phyloP scores from a whole-genome alignment of 2,797 vertebrate genomes.

The Coluber constrictor region DNA sequence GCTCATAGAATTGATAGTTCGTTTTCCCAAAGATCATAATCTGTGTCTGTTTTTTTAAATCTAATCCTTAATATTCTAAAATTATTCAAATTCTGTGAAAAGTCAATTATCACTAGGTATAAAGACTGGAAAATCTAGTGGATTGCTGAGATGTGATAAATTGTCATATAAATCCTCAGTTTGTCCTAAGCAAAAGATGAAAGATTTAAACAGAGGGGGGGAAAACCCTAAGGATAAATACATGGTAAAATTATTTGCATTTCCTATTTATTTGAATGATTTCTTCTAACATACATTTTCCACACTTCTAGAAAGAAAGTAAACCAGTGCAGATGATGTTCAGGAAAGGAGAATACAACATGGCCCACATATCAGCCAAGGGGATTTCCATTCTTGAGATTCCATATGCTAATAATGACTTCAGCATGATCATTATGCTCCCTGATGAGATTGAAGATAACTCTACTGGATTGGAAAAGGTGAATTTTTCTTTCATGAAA shows the following conservation, averaged over 20 bases:
- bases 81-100: not conserved
- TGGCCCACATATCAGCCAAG: conserved; percentile 69
- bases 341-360: conserved; percentile 69
- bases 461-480: conserved; percentile 77
- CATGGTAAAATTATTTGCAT: not conserved
- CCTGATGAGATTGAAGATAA: conserved; percentile 72
- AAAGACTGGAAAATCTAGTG: not conserved
- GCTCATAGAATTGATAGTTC: not conserved
- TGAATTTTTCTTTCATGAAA: conserved; percentile 53
- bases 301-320: conserved; percentile 66
- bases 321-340: conserved; percentile 73
- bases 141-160: not conserved
- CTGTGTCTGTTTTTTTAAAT: not conserved
- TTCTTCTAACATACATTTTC: not conserved
- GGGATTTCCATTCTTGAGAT: conserved; percentile 81
- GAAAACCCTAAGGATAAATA: not conserved
- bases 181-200: not conserved
- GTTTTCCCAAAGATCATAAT: not conserved
- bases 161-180: not conserved
- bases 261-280: not conserved
- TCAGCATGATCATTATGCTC: conserved; percentile 88
- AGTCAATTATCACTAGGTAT: not conserved
- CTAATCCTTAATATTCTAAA: not conserved
- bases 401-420: conserved; percentile 66
- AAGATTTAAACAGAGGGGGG: not conserved